Percentiles rank a stretch among this genome's conserved stretches.
Evolutionary conservation across 2,797 vertebrate genomes (phyloP).

Genomic region (Rhynchotus rufescens): DNA sequence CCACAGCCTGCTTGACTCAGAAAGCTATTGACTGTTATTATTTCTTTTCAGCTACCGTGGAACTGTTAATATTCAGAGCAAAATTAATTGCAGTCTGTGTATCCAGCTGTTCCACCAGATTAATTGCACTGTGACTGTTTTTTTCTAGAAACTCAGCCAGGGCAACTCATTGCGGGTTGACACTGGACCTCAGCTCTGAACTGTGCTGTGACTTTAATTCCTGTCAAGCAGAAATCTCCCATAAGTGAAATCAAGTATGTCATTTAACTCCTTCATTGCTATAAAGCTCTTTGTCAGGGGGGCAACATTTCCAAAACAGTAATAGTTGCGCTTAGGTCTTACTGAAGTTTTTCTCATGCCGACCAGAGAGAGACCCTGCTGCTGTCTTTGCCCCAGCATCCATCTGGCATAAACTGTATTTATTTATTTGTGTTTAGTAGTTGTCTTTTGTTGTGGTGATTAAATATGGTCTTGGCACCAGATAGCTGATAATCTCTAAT

Average conservation of each 20-base stretch:
- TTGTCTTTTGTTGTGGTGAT: not conserved
- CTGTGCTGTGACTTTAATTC: slow-evolving; percentile 30
- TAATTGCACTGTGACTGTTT: slow-evolving; percentile 75
- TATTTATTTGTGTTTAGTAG: not conserved
- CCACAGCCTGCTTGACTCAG: slow-evolving; percentile 77
- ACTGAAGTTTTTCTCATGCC: not conserved
- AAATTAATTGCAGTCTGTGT: slow-evolving; percentile 78
- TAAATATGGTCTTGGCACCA: not conserved
- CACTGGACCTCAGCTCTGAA: slow-evolving; percentile 46
- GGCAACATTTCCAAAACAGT: not conserved
- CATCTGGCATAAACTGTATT: not conserved
- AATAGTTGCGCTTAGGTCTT: not conserved
- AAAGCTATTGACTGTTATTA: slow-evolving; percentile 76
- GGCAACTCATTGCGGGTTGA: slow-evolving; percentile 56
- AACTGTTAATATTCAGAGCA: slow-evolving; percentile 77
- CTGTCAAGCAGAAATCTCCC: not conserved
- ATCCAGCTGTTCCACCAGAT: slow-evolving; percentile 78
- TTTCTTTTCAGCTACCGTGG: slow-evolving; percentile 75
- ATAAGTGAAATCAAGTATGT: not conserved
- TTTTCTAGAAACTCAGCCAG: slow-evolving; percentile 46
- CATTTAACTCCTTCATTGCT: slow-evolving; percentile 56
- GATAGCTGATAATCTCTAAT: not conserved
- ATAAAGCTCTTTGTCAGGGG: not conserved
- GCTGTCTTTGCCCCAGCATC: not conserved
- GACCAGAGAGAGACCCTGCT: not conserved